phyloP scores from a whole-genome alignment of 2,113 vertebrate genomes.

The Trinectes maculatus region DNA sequence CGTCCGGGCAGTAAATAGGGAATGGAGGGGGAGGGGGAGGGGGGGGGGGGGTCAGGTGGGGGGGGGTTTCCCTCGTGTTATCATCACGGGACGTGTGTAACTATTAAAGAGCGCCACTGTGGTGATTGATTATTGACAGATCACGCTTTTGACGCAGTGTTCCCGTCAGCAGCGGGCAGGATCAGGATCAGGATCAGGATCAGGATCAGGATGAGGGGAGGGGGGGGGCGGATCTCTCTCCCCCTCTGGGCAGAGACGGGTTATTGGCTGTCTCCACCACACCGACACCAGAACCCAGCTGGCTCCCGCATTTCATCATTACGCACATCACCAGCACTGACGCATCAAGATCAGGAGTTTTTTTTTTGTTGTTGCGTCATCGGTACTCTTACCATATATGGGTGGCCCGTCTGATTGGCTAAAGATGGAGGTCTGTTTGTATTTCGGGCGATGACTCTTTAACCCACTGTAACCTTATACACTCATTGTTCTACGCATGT shows the following conservation, averaged over 20 bases:
- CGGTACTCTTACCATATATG: slow-evolving; percentile 54
- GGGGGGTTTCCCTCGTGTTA: slow-evolving; percentile 10
- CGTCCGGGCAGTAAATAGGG: too few species aligned
- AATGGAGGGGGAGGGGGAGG: too few species aligned
- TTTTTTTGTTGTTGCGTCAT: slow-evolving; percentile 68
- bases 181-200: too few species aligned
- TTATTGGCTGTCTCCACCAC: slow-evolving; percentile 27
- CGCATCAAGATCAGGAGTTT: slow-evolving; percentile 63
- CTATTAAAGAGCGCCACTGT: not conserved
- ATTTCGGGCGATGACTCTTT: not conserved
- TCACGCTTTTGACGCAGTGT: not conserved
- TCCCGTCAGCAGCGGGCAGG: slow-evolving; percentile 9
- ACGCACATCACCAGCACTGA: slow-evolving; percentile 71
- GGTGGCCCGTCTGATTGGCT: slow-evolving; percentile 30
- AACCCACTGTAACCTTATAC: not conserved
- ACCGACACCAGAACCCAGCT: slow-evolving; percentile 26
- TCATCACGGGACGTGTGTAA: slow-evolving; percentile 5
- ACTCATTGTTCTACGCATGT: too few species aligned
- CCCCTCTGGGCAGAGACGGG: slow-evolving; percentile 2
- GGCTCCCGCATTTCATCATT: slow-evolving; percentile 57
- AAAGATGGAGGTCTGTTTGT: not conserved
- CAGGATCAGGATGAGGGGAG: too few species aligned
- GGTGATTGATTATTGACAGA: not conserved
- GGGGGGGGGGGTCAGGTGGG: not conserved
- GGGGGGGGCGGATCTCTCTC: slow-evolving; percentile 3